Evolutionary conservation across 35 echinoderm and acorn worm genomes (phyloP).

Genomic region (Patiria miniata): DNA sequence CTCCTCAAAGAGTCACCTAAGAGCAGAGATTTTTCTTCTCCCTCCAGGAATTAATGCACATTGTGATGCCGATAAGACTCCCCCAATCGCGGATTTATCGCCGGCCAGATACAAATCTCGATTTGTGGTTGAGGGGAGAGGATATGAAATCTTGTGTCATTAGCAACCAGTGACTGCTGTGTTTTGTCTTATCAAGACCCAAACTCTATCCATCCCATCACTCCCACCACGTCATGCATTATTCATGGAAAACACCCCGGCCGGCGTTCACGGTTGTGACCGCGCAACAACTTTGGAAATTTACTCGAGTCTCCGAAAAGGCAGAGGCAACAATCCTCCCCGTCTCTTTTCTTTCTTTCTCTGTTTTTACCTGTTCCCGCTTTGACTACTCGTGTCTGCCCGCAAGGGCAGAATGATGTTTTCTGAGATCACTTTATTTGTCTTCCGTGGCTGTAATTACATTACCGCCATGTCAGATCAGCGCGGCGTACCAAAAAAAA

Average conservation of each 20-base stretch:
- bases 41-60: slow-evolving; percentile 30
- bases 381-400: background rate
- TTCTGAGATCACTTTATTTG: slow-evolving; percentile 21
- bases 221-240: background rate
- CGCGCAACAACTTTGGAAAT: slow-evolving; percentile 28
- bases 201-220: background rate
- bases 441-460: slow-evolving; percentile 12
- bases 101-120: slow-evolving; percentile 10
- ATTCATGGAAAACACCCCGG: background rate
- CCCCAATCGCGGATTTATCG: slow-evolving; percentile 21
- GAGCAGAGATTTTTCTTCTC: background rate
- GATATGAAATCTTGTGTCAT: slow-evolving; percentile 8
- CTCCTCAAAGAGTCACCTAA: background rate
- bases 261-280: slow-evolving; percentile 18
- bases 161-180: background rate
- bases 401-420: slow-evolving; percentile 19
- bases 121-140: background rate
- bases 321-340: background rate
- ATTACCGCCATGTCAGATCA: slow-evolving; percentile 24
- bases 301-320: background rate
- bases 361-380: too few relatives aligned
- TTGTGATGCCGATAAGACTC: slow-evolving; percentile 8
- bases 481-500: background rate
- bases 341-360: background rate
- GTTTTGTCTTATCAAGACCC: background rate